Base-by-base conservation (phyloP, 2,797 vertebrate species). In the Poeciliopsis gracilis region DNA sequence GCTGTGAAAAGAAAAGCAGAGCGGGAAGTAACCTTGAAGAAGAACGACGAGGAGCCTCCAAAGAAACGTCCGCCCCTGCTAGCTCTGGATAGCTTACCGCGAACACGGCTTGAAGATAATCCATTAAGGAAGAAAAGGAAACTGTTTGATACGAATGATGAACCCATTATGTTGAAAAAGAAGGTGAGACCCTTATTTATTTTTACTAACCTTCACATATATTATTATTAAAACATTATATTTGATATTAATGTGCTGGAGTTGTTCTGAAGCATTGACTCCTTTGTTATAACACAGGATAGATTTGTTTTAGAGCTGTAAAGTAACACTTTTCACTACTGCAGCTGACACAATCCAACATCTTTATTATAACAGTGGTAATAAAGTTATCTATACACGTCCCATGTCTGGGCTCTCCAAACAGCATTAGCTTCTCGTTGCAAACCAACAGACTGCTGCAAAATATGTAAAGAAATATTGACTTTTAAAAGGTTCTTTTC, bases 71-170 rank as follows among this genome's bases (percentile, higher is more conserved):
- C 91, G 13, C 92, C 92, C 0, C 71, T 91, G 78, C 82, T 93
- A 66, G 85, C 90, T 63, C 86, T 93, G 1, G 97, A 98, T 2
- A 92, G 94, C 0, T 90, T 94, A n/a, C 87, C 97, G 63, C 96
- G 97, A 81, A 95, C 96, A 1, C 96, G 92, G 57, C 87, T 88
- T 0, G 94, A 95, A 0, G 97, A 97, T 25, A 95, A 97, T 23
- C 96, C 97, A 3, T 90, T 97, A 66, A 95, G 97, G 90, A 97
- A 96, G 91, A 99, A 99, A 86, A 96, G 97, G 94, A 97, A 97
- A 89, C 93, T 95, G 18, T 97, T 97, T 13, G 97, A 98, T 92
- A 98, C 97, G 41, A 96, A 96, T 15, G 96, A 97, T 69, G 97
- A 99, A 78, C 96, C 96, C 46, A 90, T 94, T 4, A 77, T 91